These are phyloP conservation scores for Zaprionus taronus DNA, from an alignment of 1,140 invertebrate species.

Conservation along the genomic window DNA sequence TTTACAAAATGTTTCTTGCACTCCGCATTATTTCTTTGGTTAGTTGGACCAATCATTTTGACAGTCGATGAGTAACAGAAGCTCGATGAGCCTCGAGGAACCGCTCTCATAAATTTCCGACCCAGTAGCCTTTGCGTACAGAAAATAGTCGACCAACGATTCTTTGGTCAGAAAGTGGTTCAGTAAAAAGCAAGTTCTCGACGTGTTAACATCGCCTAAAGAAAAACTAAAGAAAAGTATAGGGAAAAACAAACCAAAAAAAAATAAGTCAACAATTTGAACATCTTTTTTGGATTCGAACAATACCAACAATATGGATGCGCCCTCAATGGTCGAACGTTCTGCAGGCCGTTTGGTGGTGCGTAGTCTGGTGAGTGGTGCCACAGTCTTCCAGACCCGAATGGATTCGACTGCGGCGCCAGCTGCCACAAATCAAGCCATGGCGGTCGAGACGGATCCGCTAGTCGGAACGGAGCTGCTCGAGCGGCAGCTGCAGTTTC, in stretches of 20 bases:
- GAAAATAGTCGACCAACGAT: constrained; percentile 35
- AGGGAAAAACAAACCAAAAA: background rate
- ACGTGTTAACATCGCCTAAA: constrained; percentile 30
- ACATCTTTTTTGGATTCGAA: background rate
- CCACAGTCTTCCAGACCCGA: constrained; percentile 40
- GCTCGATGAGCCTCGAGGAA: constrained; percentile 19
- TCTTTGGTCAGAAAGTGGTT: constrained; percentile 16
- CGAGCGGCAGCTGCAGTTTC: constrained; percentile 51
- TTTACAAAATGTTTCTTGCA: background rate
- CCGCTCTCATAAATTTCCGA: constrained; percentile 27
- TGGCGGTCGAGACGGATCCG: background rate
- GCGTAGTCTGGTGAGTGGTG: constrained; percentile 86
- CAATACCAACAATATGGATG: constrained; percentile 85
- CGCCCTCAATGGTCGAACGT: constrained; percentile 87
- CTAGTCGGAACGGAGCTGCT: constrained; percentile 12
- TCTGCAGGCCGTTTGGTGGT: constrained; percentile 86
- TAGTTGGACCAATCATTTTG: constrained; percentile 20
- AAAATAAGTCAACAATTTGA: background rate
- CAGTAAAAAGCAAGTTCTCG: constrained; percentile 27
- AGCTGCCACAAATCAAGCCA: background rate
- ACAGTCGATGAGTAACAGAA: constrained; percentile 13
- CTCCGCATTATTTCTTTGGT: background rate
- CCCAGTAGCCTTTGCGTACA: constrained; percentile 52
- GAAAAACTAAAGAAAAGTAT: constrained; percentile 5
- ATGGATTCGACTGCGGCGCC: constrained; percentile 13